Conservation (phyloP, 2,888 invertebrate species). For the Autographa pulchrina region DNA sequence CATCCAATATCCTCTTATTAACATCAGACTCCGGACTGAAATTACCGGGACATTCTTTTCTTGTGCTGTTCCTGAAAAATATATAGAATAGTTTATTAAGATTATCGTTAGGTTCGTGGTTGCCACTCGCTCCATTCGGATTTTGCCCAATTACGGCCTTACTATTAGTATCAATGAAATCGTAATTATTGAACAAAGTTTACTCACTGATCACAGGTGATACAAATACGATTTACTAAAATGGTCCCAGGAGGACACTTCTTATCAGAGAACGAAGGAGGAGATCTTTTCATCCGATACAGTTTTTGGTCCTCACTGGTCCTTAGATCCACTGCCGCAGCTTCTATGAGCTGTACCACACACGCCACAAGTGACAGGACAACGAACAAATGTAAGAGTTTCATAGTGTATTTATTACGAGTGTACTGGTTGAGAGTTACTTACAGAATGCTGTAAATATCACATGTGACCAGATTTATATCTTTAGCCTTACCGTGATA, state of each 20-base stretch:
- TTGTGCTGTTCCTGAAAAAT: background rate
- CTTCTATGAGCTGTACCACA: background rate
- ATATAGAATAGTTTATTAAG: too few relatives aligned
- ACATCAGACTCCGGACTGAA: too few relatives aligned
- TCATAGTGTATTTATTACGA: background rate
- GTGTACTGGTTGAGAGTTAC: background rate
- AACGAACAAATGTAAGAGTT: background rate
- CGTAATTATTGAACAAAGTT: too few relatives aligned
- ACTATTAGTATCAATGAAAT: too few relatives aligned
- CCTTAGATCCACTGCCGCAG: background rate
- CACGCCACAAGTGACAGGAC: background rate
- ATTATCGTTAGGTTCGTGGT: too few relatives aligned
- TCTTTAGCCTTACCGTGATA: too few relatives aligned
- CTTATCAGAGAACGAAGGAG: too few relatives aligned
- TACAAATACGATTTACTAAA: background rate
- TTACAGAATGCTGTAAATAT: background rate
- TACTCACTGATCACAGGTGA: too few relatives aligned
- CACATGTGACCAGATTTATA: background rate
- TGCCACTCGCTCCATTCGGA: too few relatives aligned
- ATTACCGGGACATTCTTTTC: background rate
- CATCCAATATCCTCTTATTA: too few relatives aligned
- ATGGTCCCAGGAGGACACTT: too few relatives aligned
- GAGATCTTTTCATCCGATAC: background rate
- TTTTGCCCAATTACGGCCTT: too few relatives aligned
- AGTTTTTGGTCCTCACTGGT: background rate